Conservation (phyloP, 2,888 invertebrate species). For the Phyllotreta striolata region DNA sequence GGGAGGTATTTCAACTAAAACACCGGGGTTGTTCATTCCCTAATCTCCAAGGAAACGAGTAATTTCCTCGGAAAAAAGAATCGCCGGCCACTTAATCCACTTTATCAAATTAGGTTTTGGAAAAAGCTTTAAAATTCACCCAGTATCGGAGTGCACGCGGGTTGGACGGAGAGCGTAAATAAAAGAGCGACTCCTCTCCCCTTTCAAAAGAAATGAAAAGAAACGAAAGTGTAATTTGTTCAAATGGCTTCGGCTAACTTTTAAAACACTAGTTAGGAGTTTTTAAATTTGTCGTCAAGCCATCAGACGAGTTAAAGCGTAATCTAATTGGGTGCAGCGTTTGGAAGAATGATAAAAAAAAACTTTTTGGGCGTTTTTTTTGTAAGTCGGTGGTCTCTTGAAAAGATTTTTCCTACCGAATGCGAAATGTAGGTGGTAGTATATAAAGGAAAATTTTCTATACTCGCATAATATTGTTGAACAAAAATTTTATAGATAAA, state of each 20-base stretch:
- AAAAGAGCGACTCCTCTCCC: conserved; percentile 40
- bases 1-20: background rate
- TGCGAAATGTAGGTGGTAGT: background rate
- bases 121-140: conserved; percentile 58
- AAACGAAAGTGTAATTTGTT: conserved; percentile 62
- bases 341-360: conserved; percentile 47
- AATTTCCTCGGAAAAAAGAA: conserved; percentile 45
- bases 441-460: background rate
- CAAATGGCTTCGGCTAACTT: conserved; percentile 61
- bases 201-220: conserved; percentile 59
- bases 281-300: conserved; percentile 60
- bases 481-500: no score
- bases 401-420: conserved; percentile 11
- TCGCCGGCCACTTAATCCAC: conserved; percentile 47
- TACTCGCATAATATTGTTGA: no score
- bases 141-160: background rate
- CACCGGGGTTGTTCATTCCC: conserved; percentile 27
- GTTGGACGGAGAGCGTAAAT: no score
- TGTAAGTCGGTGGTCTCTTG: background rate
- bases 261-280: conserved; percentile 62
- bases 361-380: conserved; percentile 32
- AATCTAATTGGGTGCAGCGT: conserved; percentile 55
- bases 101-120: conserved; percentile 53
- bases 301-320: conserved; percentile 52
- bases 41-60: conserved; percentile 40